Percentiles rank a stretch among this genome's conserved stretches.
These are phyloP conservation scores for Calameuta idolon DNA, from an alignment of 2,888 invertebrate genomes.

Conservation along the genomic window DNA sequence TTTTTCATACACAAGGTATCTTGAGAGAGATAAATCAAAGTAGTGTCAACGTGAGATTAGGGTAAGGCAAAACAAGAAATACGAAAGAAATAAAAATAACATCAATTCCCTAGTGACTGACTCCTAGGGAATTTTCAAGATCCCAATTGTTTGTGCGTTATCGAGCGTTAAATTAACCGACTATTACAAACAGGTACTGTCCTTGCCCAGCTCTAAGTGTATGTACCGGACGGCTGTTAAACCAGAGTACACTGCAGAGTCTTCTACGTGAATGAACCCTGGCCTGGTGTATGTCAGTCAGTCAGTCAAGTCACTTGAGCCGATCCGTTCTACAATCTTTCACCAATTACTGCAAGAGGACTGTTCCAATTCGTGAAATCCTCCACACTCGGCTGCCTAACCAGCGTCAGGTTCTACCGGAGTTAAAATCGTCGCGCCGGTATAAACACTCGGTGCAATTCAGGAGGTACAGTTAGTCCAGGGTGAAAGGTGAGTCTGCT, in stretches of 20 bases:
- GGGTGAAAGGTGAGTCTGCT: conserved; percentile 53
- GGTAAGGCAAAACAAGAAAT: background rate
- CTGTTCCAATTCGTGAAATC: background rate
- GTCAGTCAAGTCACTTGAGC: background rate
- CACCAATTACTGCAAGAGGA: background rate
- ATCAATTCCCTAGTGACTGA: background rate
- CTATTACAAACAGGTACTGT: background rate
- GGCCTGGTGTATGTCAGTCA: background rate
- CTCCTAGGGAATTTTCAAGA: background rate
- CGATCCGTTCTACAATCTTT: background rate
- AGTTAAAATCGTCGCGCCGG: background rate
- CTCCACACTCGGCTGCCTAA: background rate
- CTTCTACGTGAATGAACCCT: background rate
- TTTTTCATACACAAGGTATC: background rate
- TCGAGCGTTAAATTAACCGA: conserved; percentile 4
- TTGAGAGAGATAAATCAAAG: background rate
- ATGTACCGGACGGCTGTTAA: background rate
- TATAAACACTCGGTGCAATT: conserved; percentile 29
- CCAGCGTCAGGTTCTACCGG: background rate
- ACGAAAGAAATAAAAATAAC: background rate
- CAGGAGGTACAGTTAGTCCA: conserved; percentile 49
- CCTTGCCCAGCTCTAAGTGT: background rate
- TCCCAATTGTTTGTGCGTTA: background rate
- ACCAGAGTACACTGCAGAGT: background rate
- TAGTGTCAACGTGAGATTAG: background rate